Base-by-base conservation (phyloP, 2,888 invertebrate species). In the Altica lythri region DNA sequence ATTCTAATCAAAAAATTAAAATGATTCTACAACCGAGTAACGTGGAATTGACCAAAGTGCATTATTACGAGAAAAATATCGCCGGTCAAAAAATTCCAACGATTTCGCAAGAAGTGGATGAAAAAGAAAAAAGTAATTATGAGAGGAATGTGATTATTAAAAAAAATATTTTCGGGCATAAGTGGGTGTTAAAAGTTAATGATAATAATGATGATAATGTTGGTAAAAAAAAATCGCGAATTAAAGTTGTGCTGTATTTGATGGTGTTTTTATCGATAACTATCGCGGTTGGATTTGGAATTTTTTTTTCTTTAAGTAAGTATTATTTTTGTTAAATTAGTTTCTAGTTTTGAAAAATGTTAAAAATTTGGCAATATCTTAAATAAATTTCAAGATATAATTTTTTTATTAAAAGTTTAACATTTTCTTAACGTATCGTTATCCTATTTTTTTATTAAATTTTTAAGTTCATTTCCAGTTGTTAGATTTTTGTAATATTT, bases 151-250 rank as follows among this genome's bases (percentile, higher is more conserved):
- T 67, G 8, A 61, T 74, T 22, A 74, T 75, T 9, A 74, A 72
- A 59, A 71, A 67, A 50, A 75, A 74, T 46, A 62, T 76, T 27
- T 75, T 76, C 56, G 73, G 76, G 2, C 73, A 74, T 30, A 67
- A 66, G 57, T 76, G 75, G 74, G 72, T 76, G n/a, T 52, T 76
- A 53, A 72, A 71, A 57, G 69, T 76, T 19, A 76, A 76, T 62
- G 74, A 76, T 53, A 59, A 43, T n/a, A 57, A 55, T 9, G 60
- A 58, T 10, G 50, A 57, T 27, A 49, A 53, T 2, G n/a, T n/a
- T n/a, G n/a, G n/a, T n/a, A 58, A 65, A 40, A 62, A 62, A 47
- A 61, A 53, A 17, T 18, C 59, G 14, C 57, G 46, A 10, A 5
- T 50, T 18, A 64, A 53, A 46, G 18, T 70, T 12, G 53, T 68